These are phyloP conservation scores for Camponotus pennsylvanicus DNA, from an alignment of 1,140 invertebrate species.

Conservation along the genomic window DNA sequence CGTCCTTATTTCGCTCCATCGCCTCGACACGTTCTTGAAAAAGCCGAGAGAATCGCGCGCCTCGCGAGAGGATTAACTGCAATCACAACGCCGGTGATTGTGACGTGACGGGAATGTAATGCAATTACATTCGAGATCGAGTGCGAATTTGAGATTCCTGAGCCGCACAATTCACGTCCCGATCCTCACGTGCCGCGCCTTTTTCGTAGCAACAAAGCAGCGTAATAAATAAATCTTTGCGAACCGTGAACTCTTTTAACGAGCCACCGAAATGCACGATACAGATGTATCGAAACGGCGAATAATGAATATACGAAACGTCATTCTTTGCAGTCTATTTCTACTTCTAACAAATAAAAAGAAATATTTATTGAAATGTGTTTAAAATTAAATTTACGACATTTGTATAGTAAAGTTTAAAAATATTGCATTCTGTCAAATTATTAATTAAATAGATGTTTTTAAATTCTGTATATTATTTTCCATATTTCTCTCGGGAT, in stretches of 20 bases:
- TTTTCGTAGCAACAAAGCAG: conserved; percentile 4
- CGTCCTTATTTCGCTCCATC: conserved; percentile 10
- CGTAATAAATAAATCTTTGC: conserved; percentile 38
- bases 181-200: neutral
- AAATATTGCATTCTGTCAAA: neutral
- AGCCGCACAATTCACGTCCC: neutral
- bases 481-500: neutral
- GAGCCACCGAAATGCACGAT: neutral
- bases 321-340: neutral
- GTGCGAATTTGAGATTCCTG: conserved; percentile 33
- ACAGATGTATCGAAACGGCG: neutral
- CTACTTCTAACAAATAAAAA: neutral
- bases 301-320: neutral
- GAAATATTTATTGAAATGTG: neutral
- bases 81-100: conserved; percentile 47
- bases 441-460: neutral
- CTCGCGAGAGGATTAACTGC: conserved; percentile 38
- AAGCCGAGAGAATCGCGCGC: conserved; percentile 24
- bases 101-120: conserved; percentile 56
- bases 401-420: neutral
- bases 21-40: neutral
- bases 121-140: conserved; percentile 14
- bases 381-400: neutral
- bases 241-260: conserved; percentile 29
- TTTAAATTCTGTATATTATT: neutral